phyloP scores from a whole-genome alignment of 2,113 vertebrate species.

The Phalacrocorax pelagicus region DNA sequence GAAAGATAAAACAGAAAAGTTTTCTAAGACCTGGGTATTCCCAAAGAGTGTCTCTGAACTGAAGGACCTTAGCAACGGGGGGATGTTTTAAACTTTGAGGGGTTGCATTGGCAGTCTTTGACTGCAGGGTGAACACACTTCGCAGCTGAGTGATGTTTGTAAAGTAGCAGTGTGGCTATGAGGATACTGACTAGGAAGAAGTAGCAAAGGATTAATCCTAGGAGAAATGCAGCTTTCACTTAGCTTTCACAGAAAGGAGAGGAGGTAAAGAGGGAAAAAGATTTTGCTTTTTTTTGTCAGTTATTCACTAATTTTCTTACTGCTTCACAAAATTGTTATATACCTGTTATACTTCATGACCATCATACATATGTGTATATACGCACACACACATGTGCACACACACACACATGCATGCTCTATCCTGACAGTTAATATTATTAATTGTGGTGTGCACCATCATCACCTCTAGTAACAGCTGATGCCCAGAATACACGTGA shows the following conservation, averaged over 20 bases:
- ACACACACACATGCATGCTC: not conserved
- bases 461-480: not conserved
- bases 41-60: not conserved
- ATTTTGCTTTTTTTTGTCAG: not conserved
- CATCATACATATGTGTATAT: not conserved
- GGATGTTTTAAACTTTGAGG: not conserved
- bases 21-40: not conserved
- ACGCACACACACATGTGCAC: accelerated
- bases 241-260: not conserved
- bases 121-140: not conserved
- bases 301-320: not conserved
- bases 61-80: not conserved
- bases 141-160: not conserved
- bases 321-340: not conserved
- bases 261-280: not conserved
- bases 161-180: not conserved
- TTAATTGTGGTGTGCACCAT: not conserved
- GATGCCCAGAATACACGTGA: not conserved
- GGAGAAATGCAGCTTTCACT: not conserved
- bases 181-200: not conserved
- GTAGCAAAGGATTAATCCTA: not conserved
- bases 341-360: not conserved
- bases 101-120: not conserved
- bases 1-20: not conserved
- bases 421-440: not conserved